Base-by-base conservation (phyloP, 2,888 invertebrate species). In the Drosophila mayaguana region DNA sequence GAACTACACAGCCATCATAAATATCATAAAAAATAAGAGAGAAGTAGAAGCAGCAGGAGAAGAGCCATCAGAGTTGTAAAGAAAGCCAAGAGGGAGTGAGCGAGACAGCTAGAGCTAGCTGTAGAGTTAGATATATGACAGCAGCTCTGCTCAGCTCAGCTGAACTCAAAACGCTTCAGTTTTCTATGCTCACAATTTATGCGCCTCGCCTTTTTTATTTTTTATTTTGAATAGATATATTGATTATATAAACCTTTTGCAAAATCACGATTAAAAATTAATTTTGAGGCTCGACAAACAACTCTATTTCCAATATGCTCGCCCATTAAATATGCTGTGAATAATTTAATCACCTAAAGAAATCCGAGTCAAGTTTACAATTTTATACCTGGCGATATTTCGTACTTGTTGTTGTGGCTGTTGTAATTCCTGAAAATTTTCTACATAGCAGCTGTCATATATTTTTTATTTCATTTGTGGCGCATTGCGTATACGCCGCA, bases 241-340 rank as follows among this genome's bases (percentile, higher is more conserved):
- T 75, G 80, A 72, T 80, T 67, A 69, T 68, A 70, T 71, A 75
- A 86, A 86, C 72, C 75, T 72, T 83, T 86, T 53, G 62, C 65
- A 55, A 57, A 75, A 72, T 79, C 76, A 59, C 61, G 78, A 89
- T 87, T 84, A 89, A 75, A 89, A 89, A 87, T 75, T 77, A 87
- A 73, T 75, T 45, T 18, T 61, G 38, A 50, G 48, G 14, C 34
- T 12, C 14, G 34, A 18, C n/a, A 66, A 69, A 78, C 62, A 69
- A 74, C 83, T 86, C 72, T 74, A 81, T 78, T 83, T 78, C 70
- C 76, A 78, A 80, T 80, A 77, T 78, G 48, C 62, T 67, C 63
- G 36, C 25, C 45, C 67, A 73, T 62, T 70, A 81, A 87, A 84
- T 70, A 80, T 80, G 80, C 53, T 7, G 46, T 56, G 43, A 20